Evolutionary conservation across 2,113 vertebrate species (phyloP).

Genomic region (Nerophis ophidion): DNA sequence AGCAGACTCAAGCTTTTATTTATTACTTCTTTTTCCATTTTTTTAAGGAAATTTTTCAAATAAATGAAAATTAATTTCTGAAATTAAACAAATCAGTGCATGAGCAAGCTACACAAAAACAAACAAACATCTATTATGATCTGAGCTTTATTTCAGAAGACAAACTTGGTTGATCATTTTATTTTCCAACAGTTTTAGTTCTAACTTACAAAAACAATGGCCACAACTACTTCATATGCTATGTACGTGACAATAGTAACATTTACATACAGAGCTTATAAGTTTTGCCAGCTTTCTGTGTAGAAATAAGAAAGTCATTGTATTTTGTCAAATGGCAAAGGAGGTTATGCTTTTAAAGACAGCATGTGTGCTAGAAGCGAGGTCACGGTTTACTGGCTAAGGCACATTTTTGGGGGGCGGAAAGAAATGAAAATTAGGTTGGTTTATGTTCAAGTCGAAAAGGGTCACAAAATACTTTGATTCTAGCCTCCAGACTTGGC

Average conservation of each 20-base stretch:
- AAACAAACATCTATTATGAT: conserved; percentile 28
- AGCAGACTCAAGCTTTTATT: too few relatives aligned
- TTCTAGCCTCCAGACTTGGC: conserved; percentile 31
- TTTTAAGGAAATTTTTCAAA: too few relatives aligned
- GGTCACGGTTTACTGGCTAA: not conserved
- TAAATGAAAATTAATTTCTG: too few relatives aligned
- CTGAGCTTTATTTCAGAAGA: conserved; percentile 60
- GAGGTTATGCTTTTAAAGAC: not conserved
- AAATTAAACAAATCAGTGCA: not conserved
- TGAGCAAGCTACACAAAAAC: not conserved
- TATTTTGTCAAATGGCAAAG: conserved; percentile 22
- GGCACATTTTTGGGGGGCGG: conserved; percentile 29
- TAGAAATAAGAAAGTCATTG: conserved; percentile 20
- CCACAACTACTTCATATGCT: conserved; percentile 69
- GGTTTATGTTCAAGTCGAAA: not conserved
- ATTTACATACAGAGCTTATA: conserved; percentile 59
- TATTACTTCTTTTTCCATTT: too few relatives aligned
- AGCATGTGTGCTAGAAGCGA: not conserved
- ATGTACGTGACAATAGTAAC: conserved; percentile 56
- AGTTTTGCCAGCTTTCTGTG: conserved; percentile 37
- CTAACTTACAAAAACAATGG: conserved; percentile 56
- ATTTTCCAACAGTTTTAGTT: conserved; percentile 48
- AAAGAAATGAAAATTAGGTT: conserved; percentile 39
- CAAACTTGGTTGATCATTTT: conserved; percentile 51
- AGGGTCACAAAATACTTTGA: conserved; percentile 13